phyloP scores from a whole-genome alignment of 1,140 invertebrate genomes.

The Elymnias hypermnestra region DNA sequence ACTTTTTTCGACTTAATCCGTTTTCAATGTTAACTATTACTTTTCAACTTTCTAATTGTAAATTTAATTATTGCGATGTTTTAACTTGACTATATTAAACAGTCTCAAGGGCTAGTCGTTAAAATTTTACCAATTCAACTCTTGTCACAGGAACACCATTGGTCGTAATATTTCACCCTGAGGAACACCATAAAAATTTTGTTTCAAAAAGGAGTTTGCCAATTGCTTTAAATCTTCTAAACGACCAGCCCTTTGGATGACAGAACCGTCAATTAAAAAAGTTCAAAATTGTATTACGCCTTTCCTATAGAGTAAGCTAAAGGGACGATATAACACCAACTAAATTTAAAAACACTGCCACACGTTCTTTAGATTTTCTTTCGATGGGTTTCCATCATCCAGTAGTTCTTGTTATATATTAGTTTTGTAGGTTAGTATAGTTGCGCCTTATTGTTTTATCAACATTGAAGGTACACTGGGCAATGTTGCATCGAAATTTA shows the following conservation, averaged over 20 bases:
- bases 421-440: slow-evolving; percentile 13
- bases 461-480: neutral
- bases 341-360: slow-evolving; percentile 31
- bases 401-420: slow-evolving; percentile 18
- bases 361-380: slow-evolving; percentile 13
- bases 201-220: too few relatives aligned
- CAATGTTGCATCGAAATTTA: neutral
- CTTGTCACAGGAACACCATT: neutral
- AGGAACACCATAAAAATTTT: neutral
- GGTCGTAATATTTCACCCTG: neutral
- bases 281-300: slow-evolving; percentile 28
- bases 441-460: slow-evolving; percentile 19
- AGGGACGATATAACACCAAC: slow-evolving; percentile 28
- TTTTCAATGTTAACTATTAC: too few relatives aligned
- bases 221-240: neutral
- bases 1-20: too few relatives aligned
- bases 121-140: neutral
- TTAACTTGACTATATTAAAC: neutral
- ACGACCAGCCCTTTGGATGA: neutral
- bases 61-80: neutral
- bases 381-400: slow-evolving; percentile 13
- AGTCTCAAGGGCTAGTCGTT: neutral
- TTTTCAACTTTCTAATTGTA: neutral
- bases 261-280: slow-evolving; percentile 23
- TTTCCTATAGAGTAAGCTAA: slow-evolving; percentile 13